Percentiles rank a stretch among this genome's conserved stretches.
These are phyloP conservation scores for Morone saxatilis DNA, from an alignment of 2,113 vertebrate genomes.

Conservation along the genomic window DNA sequence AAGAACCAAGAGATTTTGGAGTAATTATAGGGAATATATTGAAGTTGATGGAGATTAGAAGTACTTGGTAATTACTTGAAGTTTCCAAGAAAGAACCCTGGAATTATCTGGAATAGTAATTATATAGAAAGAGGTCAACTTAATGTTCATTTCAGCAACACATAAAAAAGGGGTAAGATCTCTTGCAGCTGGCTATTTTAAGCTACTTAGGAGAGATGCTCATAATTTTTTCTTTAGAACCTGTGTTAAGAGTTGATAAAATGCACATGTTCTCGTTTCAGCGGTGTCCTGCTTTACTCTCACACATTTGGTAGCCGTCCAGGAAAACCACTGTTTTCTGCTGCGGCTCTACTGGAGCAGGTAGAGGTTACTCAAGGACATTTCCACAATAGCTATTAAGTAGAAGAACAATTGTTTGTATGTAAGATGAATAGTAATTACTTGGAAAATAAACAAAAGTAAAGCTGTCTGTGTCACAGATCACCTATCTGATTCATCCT, in stretches of 20 bases:
- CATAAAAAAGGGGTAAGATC: not conserved
- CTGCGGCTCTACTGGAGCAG: slow-evolving; percentile 21
- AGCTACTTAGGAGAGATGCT: not conserved
- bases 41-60: slow-evolving; percentile 12
- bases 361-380: slow-evolving; percentile 30
- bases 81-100: slow-evolving; percentile 10
- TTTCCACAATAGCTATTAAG: slow-evolving; percentile 12
- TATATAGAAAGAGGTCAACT: slow-evolving; percentile 33
- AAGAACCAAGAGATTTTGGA: not conserved
- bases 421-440: slow-evolving; percentile 10
- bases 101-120: slow-evolving; percentile 31
- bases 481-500: slow-evolving; percentile 1
- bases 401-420: slow-evolving; percentile 3
- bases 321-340: slow-evolving; percentile 28
- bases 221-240: not conserved
- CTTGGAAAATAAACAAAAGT: slow-evolving; percentile 22
- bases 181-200: slow-evolving; percentile 6
- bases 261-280: slow-evolving; percentile 18
- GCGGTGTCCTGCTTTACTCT: slow-evolving; percentile 17
- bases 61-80: slow-evolving; percentile 22
- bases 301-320: slow-evolving; percentile 26
- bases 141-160: slow-evolving; percentile 15
- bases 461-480: slow-evolving; percentile 1
- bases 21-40: slow-evolving; percentile 14
- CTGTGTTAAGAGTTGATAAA: slow-evolving; percentile 9